Evolutionary conservation across 2,888 invertebrate genomes (phyloP).

Genomic region (Pyrochroa serraticornis): DNA sequence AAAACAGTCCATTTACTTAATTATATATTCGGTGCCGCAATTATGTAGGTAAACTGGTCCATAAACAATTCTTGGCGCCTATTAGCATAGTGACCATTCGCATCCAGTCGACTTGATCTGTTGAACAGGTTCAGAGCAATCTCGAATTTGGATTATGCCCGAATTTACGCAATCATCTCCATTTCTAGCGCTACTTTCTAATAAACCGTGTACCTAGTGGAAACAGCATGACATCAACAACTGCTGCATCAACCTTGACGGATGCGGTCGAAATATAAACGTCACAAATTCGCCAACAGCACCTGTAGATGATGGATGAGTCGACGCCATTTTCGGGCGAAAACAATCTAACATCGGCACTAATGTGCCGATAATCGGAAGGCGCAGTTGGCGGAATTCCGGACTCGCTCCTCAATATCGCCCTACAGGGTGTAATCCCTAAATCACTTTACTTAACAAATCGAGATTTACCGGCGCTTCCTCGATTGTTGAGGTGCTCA

Average conservation of each 20-base stretch:
- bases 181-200: conserved; percentile 18
- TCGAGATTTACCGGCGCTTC: too few relatives aligned
- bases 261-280: conserved; percentile 7
- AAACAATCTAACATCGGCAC: conserved; percentile 1
- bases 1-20: conserved; percentile 1
- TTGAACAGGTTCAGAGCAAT: conserved; percentile 22
- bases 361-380: too few relatives aligned
- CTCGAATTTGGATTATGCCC: conserved; percentile 8
- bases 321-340: neutral
- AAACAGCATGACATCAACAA: conserved; percentile 20
- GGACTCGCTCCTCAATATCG: too few relatives aligned
- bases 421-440: too few relatives aligned
- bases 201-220: neutral
- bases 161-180: conserved; percentile 18
- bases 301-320: conserved; percentile 5
- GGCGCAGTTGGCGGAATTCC: too few relatives aligned
- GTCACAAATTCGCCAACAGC: neutral
- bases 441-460: too few relatives aligned
- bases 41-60: conserved; percentile 24
- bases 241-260: conserved; percentile 13
- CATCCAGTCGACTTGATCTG: neutral
- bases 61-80: conserved; percentile 26
- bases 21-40: conserved; percentile 4
- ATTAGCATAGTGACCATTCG: conserved; percentile 14
- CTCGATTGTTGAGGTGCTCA: too few relatives aligned